These are phyloP conservation scores for Bellardia bayeri DNA, from an alignment of 2,888 invertebrate genomes.

Conservation along the genomic window DNA sequence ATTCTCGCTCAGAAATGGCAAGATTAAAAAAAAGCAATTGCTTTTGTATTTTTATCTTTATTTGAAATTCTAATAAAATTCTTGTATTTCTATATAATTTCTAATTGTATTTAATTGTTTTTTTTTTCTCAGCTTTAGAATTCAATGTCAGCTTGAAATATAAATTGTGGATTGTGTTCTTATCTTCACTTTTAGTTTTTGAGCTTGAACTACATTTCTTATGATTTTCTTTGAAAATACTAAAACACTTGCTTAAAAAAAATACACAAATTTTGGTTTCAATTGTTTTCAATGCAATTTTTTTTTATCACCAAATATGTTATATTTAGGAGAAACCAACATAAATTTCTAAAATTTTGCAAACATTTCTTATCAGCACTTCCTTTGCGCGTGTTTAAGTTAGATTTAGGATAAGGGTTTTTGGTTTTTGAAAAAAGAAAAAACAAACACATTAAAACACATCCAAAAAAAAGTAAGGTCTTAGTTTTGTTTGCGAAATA, in stretches of 20 bases:
- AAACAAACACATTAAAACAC: too few relatives aligned
- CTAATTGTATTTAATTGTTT: conserved; percentile 1
- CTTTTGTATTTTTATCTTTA: conserved; percentile 17
- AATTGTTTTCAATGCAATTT: conserved; percentile 1
- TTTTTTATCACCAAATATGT: conserved; percentile 19
- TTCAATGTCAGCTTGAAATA: conserved; percentile 46
- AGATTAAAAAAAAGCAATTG: not conserved
- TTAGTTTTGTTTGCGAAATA: too few relatives aligned
- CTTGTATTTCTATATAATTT: not conserved
- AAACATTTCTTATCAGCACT: conserved; percentile 41
- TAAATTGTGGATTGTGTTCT: conserved; percentile 49
- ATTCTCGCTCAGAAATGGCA: conserved; percentile 18
- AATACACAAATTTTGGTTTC: conserved; percentile 13
- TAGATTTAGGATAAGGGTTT: too few relatives aligned
- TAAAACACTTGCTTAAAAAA: not conserved
- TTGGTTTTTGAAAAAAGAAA: too few relatives aligned
- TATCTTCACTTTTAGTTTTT: conserved; percentile 64
- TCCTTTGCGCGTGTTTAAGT: conserved; percentile 27
- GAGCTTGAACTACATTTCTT: conserved; percentile 64
- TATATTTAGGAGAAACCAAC: not conserved
- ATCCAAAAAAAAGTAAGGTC: too few relatives aligned
- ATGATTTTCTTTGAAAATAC: conserved; percentile 40
- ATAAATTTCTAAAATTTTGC: not conserved
- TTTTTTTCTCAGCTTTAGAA: conserved; percentile 9
- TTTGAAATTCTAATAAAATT: conserved; percentile 1